phyloP scores from a whole-genome alignment of 2,797 vertebrate genomes.

The Cyclura pinguis region DNA sequence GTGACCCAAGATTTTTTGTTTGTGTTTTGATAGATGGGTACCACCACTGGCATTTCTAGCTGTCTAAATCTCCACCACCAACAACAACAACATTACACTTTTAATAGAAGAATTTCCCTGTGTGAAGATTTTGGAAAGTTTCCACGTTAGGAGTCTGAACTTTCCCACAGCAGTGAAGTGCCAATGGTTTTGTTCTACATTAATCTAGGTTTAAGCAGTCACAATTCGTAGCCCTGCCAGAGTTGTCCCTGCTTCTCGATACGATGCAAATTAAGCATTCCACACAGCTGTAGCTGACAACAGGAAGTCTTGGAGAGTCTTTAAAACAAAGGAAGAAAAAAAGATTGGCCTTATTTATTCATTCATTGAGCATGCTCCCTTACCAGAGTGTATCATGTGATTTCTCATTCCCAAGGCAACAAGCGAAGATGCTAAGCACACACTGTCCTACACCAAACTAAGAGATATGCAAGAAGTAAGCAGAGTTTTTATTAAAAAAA shows the following conservation, averaged over 20 bases:
- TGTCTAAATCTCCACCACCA: conserved; percentile 52
- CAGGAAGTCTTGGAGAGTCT: conserved; percentile 76
- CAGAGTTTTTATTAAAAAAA: background rate
- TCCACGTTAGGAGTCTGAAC: conserved; percentile 76
- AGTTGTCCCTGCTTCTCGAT: conserved; percentile 65
- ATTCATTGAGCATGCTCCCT: conserved; percentile 78
- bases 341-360: conserved; percentile 77
- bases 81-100: background rate
- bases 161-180: conserved; percentile 80
- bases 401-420: conserved; percentile 78
- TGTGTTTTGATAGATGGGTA: conserved; percentile 60
- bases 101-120: conserved; percentile 64
- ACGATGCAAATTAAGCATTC: conserved; percentile 75
- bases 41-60: conserved; percentile 67
- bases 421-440: conserved; percentile 59
- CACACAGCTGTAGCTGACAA: conserved; percentile 76
- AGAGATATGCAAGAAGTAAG: background rate
- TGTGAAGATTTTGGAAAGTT: conserved; percentile 67
- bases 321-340: conserved; percentile 78
- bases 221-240: conserved; percentile 57
- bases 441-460: conserved; percentile 35
- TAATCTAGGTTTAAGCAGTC: conserved; percentile 71
- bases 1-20: background rate
- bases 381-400: conserved; percentile 67
- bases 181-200: conserved; percentile 68